Base-by-base conservation (phyloP, 1,140 invertebrate genomes). In the Stegodyphus mimosarum region DNA sequence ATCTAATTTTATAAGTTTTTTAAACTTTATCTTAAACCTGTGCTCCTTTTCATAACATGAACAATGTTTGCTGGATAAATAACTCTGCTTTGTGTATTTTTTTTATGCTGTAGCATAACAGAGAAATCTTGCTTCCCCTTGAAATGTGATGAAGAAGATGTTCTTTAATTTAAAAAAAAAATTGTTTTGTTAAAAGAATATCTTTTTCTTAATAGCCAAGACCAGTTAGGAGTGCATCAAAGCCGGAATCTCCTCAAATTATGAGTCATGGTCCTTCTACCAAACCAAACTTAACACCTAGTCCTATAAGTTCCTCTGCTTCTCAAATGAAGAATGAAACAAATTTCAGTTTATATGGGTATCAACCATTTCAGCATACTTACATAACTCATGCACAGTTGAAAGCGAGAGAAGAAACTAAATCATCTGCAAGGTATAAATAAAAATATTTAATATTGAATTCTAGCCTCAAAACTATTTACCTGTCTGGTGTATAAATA, bases 261-360 rank as follows among this genome's bases (percentile, higher is more conserved):
- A 9, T 60, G 33, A 52, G 63, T 70, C 81, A 84, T 11, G 64
- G 60, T 10, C 64, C 72, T 49, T 75, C 81, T 7, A 9, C 49
- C 13, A 86, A 86, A 75, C 69, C 69, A 63, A 77, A 69, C 49
- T 17, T 86, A 17, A 50, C 71, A n/a, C 77, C 77, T 75, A 86
- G 85, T 86, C 77, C 85, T 18, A 50, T 86, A 51, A 53, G 60
- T 66, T 74, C 85, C 50, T 55, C 77, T 55, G 48, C 72, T 51
- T 70, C 91, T n/a, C 89, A 94, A 50, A 93, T 93, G 55, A 94
- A 95, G 90, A 93, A 93, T 48, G 94, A 96, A 89, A 93, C 95
- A 6, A 95, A 94, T 89, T 94, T 95, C 87, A 94, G 92, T 86
- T 90, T 94, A 70, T 95, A 94, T 89, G 92, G 93, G 50, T 95